A percentile compares a stretch with the other conserved stretches of the same genome.
phyloP scores from a whole-genome alignment of 2,888 invertebrate species.

The Anorthoa munda region DNA sequence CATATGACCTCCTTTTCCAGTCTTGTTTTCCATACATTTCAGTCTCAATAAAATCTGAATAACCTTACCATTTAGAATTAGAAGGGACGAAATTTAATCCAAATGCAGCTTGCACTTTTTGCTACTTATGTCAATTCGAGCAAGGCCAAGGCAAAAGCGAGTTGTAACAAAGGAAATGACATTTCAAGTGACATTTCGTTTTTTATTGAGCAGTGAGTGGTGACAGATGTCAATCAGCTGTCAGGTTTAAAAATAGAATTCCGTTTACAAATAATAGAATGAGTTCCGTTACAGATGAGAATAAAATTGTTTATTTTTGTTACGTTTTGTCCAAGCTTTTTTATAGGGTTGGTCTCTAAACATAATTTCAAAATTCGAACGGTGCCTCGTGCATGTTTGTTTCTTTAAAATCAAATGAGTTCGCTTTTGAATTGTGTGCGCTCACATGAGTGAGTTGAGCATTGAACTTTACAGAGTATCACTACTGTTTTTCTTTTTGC shows the following conservation, averaged over 20 bases:
- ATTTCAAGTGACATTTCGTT: constrained; percentile 55
- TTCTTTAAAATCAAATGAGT: neutral
- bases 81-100: constrained; percentile 42
- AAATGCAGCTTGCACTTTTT: constrained; percentile 39
- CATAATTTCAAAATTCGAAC: neutral
- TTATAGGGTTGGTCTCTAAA: neutral
- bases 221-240: constrained; percentile 41
- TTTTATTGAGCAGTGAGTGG: constrained; percentile 19
- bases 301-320: neutral
- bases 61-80: constrained; percentile 45
- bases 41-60: neutral
- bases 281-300: neutral
- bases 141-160: constrained; percentile 39
- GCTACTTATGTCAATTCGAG: constrained; percentile 25
- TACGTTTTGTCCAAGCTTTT: neutral
- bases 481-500: neutral
- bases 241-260: constrained; percentile 32
- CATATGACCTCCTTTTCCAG: neutral
- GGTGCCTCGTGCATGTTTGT: too few species aligned
- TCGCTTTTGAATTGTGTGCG: neutral
- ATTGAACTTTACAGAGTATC: neutral
- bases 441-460: neutral
- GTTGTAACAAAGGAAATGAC: constrained; percentile 49
- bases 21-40: neutral
- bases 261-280: neutral